phyloP scores from a whole-genome alignment of 2,113 vertebrate species.

The Melanostigma gelatinosum region DNA sequence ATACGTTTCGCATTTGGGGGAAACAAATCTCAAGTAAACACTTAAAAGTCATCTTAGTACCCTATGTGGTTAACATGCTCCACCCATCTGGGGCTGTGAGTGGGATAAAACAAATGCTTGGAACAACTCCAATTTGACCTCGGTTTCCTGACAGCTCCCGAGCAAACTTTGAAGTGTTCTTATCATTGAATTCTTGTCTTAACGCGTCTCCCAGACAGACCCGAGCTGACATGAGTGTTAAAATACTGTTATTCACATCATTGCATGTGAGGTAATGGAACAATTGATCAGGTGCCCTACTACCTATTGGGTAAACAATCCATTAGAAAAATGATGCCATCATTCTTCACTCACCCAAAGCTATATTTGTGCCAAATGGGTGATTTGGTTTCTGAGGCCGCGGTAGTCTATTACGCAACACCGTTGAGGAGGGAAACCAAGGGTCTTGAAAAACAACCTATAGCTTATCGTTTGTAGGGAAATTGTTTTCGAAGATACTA shows the following conservation, averaged over 20 bases:
- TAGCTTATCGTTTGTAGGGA: conserved; percentile 18
- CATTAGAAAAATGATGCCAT: conserved; percentile 52
- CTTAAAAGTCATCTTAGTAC: conserved; percentile 5
- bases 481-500: conserved; percentile 6
- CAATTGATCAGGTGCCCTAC: conserved; percentile 59
- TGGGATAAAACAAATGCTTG: conserved; percentile 44
- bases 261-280: conserved; percentile 72
- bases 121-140: conserved; percentile 41
- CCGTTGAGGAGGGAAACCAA: conserved; percentile 10
- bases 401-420: conserved; percentile 25
- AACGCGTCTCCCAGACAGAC: conserved; percentile 45
- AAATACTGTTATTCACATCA: conserved; percentile 73
- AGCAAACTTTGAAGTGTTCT: conserved; percentile 69
- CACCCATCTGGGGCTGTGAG: conserved; percentile 24
- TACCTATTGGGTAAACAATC: conserved; percentile 54
- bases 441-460: conserved; percentile 29
- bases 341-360: conserved; percentile 52
- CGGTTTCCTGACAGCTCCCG: conserved; percentile 45
- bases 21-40: conserved; percentile 23
- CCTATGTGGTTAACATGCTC: neutral
- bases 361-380: conserved; percentile 52
- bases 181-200: conserved; percentile 60
- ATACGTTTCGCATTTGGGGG: neutral
- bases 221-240: conserved; percentile 59
- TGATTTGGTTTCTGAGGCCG: conserved; percentile 27